Evolutionary conservation across 2,888 invertebrate species (phyloP), one percentile per base, ranked within the genome.

Genomic region (Mesorhabditis spiculigera): DNA sequence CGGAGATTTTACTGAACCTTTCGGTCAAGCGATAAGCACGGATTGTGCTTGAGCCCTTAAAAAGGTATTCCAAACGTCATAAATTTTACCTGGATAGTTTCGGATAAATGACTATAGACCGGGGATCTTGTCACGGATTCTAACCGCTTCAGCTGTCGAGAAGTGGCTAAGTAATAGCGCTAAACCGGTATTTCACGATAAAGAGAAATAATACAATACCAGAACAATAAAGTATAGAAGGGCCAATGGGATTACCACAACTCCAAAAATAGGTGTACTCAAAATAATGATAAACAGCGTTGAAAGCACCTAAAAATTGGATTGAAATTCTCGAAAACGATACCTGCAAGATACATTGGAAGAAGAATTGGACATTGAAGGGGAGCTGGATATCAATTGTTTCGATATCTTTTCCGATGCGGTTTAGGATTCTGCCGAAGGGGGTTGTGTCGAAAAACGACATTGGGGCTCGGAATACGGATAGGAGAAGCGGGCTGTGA

Each of bases 131-230:
- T 84, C 58, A 86, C 77, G 13, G 86, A 85, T 66, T 85, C 85
- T 50, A 85, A 75, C 43, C 85, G 75, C 71, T 85, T 85, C 72
- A 85, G 75, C 68, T 97, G 97, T 13, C 96, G 89, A 4, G 96
- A 95, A 0, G 95, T 92, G 3, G 94, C 92, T 75, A 96, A 93
- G 88, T 95, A 97, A 89, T 95, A 94, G 78, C 93, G 90, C 90
- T 96, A 85, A 63, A 85, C 77, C 16, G 45, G n/a, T 28, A 28
- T 28, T 28, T 28, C 28, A 28, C 1, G 28, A 28, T 28, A 28
- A 28, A 28, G 28, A 1, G 28, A 28, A 28, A 28, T 28, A 28
- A 28, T 28, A 28, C 4, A 66, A 73, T 63, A 82, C 78, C 80
- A 85, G 77, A 16, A 83, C 82, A 71, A 78, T 75, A 16, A 83